Conservation (phyloP, 2,888 invertebrate species). For the Flexamia atlantica region DNA sequence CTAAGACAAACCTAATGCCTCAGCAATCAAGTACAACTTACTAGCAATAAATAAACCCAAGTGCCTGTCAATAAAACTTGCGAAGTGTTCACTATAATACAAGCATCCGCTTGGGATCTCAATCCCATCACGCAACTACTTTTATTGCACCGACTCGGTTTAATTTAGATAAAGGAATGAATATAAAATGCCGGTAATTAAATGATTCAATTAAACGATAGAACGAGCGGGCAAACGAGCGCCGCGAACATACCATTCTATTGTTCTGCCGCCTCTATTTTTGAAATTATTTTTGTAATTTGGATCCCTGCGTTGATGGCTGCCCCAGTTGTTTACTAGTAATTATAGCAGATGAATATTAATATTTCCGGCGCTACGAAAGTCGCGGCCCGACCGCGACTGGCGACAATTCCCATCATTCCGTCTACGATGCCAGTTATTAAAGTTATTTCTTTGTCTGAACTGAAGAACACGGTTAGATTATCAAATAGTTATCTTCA, state of each 20-base stretch:
- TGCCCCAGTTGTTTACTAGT: conserved; percentile 48
- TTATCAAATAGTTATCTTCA: no score
- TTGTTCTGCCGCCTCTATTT: conserved; percentile 36
- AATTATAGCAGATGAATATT: conserved; percentile 50
- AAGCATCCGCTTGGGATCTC: no score
- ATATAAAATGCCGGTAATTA: conserved; percentile 41
- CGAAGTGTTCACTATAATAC: no score
- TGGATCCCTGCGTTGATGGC: conserved; percentile 41
- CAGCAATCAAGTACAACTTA: no score
- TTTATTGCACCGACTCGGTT: conserved; percentile 20
- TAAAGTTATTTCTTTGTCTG: no score
- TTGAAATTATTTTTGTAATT: conserved; percentile 44
- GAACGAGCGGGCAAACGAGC: not conserved
- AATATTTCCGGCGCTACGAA: conserved; percentile 43
- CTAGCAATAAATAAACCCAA: no score
- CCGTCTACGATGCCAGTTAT: not conserved
- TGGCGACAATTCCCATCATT: conserved; percentile 1
- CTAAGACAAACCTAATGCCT: no score
- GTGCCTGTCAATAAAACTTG: no score
- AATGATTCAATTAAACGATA: conserved; percentile 43
- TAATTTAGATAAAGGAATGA: conserved; percentile 31
- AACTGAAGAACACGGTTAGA: no score
- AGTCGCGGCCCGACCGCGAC: not conserved
- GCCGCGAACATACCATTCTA: conserved; percentile 28
- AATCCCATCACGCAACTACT: not conserved